A percentile compares a stretch with the other conserved stretches of the same genome.
phyloP scores from a whole-genome alignment of 64 coral and sea anemone species.

The Catalaphyllia jardinei region DNA sequence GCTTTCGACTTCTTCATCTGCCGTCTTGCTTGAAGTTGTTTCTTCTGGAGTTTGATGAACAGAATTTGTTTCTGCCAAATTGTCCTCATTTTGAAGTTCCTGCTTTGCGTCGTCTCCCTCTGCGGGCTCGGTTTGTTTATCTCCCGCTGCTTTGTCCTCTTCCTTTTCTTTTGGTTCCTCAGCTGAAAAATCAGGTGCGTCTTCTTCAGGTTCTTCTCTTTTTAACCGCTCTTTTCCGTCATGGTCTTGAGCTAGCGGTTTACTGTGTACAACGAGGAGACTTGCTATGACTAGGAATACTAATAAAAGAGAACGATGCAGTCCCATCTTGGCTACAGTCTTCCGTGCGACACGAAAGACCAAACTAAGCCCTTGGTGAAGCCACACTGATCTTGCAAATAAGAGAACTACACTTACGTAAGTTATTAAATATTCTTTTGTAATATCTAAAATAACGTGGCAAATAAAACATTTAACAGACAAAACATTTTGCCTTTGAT shows the following conservation, averaged over 20 bases:
- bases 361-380: slow-evolving; percentile 31
- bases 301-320: slow-evolving; percentile 44
- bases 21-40: not conserved
- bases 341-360: slow-evolving; percentile 68
- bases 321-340: slow-evolving; percentile 78
- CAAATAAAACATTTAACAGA: slow-evolving; percentile 90
- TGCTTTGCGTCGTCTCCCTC: slow-evolving; percentile 9
- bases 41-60: slow-evolving; percentile 16
- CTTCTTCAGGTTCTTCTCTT: slow-evolving; percentile 40
- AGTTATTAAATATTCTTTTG: slow-evolving; percentile 97
- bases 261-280: slow-evolving; percentile 42
- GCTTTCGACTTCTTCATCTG: slow-evolving; percentile 29
- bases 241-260: slow-evolving; percentile 73
- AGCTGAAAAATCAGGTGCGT: slow-evolving; percentile 33
- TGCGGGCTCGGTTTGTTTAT: slow-evolving; percentile 37
- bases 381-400: slow-evolving; percentile 25
- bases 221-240: slow-evolving; percentile 59
- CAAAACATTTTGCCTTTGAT: not conserved
- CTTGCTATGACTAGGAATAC: slow-evolving; percentile 55
- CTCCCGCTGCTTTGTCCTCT: slow-evolving; percentile 43
- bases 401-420: slow-evolving; percentile 60
- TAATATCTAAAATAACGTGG: slow-evolving; percentile 76
- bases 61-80: not conserved
- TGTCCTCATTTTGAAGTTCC: not conserved
- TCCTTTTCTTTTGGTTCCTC: slow-evolving; percentile 47